Base-by-base conservation (phyloP, 2,797 vertebrate species). In the Sebastes dallii region DNA sequence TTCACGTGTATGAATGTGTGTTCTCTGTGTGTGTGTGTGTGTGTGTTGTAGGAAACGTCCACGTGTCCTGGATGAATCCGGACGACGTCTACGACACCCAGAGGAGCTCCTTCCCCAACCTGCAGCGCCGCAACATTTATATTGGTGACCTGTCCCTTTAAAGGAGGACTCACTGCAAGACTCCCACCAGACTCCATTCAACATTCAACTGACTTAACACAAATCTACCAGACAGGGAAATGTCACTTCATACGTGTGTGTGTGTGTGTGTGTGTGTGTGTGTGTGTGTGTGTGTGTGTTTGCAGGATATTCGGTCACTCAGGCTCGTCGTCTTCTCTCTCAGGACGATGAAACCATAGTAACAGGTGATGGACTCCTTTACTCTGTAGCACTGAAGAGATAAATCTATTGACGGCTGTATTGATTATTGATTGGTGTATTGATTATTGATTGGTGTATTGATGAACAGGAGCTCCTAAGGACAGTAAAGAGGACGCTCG, bases 231-330 rank as follows among this genome's bases (percentile, higher is more conserved):
- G 11, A 14, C 39, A 42, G 13, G 1, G 32, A 34, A 11, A 10
- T 34, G 32, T 34, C 32, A 10, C 39, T 14, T 42, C 13, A 12
- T 42, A 34, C 9, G 8, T 34, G 9, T 11, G 32, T 34, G 32
- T 34, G 32, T 30, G 30, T 32, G 30, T 32, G 29, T 39, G 29
- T 56, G 32, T 30, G 30, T 32, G 30, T 32, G 29, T 39, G 29
- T 56, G 16, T 32, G 32, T 32, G 32, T 32, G 29, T 39, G 30
- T 56, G 52, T 82, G 62, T 66, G 16, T 69, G 66, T 81, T 2
- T 73, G 13, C 83, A 99, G 98, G 98, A 34, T 99, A 99, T 78
- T 94, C 97, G 0, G 89, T 96, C 1, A 93, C 94, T 69, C 95
- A 96, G 83, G 95, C 94, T 75, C 91, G n/a, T 0, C 88, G 78